Conservation (phyloP, 2,888 invertebrate species). For the Stomorhina lunata region DNA sequence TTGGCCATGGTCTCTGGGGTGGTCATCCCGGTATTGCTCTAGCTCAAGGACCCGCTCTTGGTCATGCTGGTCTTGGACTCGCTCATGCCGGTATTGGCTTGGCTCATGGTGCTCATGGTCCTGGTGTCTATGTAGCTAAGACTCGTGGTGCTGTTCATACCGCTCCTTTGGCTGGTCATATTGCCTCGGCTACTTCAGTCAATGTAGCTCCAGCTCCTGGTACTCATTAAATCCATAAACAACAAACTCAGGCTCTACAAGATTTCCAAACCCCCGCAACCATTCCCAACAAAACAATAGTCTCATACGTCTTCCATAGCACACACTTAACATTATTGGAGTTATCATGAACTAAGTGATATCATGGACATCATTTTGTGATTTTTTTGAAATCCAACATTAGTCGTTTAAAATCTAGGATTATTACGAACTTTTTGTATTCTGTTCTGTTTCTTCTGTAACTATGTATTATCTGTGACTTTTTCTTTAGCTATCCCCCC, state of each 20-base stretch:
- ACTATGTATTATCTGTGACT: constrained; percentile 18
- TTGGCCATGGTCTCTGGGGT: constrained; percentile 38
- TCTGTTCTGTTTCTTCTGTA: constrained; percentile 9
- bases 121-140: constrained; percentile 76
- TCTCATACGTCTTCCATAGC: background rate
- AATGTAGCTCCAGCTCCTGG: constrained; percentile 77
- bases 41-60: constrained; percentile 72
- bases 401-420: constrained; percentile 46
- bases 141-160: constrained; percentile 79
- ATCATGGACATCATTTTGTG: constrained; percentile 5
- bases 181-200: constrained; percentile 70
- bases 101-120: constrained; percentile 47
- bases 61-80: constrained; percentile 64
- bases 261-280: background rate
- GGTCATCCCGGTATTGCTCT: constrained; percentile 76
- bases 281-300: background rate
- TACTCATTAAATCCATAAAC: constrained; percentile 69
- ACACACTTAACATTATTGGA: constrained; percentile 25
- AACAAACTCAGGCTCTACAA: background rate
- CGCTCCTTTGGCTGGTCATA: constrained; percentile 76
- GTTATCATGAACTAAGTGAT: constrained; percentile 18
- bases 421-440: constrained; percentile 28
- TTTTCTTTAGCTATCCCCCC: background rate
- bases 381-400: constrained; percentile 69
- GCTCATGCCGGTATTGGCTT: constrained; percentile 76